Base-by-base conservation (phyloP, 2,888 invertebrate genomes). In the Oxytorus armatus region DNA sequence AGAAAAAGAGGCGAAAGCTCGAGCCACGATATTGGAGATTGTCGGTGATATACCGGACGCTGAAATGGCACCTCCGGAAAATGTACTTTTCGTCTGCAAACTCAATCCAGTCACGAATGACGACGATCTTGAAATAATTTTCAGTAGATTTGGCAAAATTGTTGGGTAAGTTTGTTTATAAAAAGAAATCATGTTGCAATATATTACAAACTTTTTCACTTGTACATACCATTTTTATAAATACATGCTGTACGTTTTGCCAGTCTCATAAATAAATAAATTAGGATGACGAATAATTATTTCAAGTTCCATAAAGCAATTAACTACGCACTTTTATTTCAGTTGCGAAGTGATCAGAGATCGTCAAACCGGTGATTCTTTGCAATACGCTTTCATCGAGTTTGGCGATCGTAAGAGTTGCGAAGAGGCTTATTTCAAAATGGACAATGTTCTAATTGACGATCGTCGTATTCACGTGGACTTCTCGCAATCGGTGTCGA, bases 391-490 rank as follows among this genome's bases (percentile, higher is more conserved):
- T 0, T 99, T 99, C 91, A 97, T 99, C 76, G 99, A 99, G 92
- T 99, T 99, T 93, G 96, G 96, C 81, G 96, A 98, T 68, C 95
- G 95, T 83, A 97, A 97, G 88, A 94, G 97, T 0, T 99, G 99
- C 92, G 99, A 99, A 93, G 97, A 97, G 86, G 99, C 99, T 0
- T 99, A 97, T 92, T 98, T 99, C 89, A 99, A 99, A 93, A 99
- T 99, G 99, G 99, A 99, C 91, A 99, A 99, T 93, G 99, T 99
- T 0, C 93, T 99, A 4, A 99, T 99, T 87, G 99, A 99, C 92
- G 99, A 99, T 90, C 94, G 99, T 25, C 94, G 99, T 83, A 99
- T 99, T 88, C 99, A 99, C 93, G 99, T 99, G 0, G 99, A 99
- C 92, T 99, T 99, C 93, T 99, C 98, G 83, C 99, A 99, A 92